Base-by-base conservation (phyloP, 2,888 invertebrate species). In the Eilema caniola region DNA sequence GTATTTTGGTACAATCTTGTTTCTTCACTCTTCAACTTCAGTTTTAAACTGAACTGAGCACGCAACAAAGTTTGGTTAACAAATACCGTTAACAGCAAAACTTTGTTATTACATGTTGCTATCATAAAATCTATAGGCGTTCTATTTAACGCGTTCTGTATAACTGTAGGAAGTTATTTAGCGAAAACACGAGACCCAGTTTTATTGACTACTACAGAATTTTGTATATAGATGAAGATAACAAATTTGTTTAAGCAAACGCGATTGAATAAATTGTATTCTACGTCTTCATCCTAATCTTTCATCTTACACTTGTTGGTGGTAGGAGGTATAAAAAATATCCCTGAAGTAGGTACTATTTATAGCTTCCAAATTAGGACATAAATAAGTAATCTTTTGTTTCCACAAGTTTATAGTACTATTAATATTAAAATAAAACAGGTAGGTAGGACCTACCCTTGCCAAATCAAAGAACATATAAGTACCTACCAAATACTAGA, bases 41-140 rank as follows among this genome's bases (percentile, higher is more conserved):
- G 73, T 73, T 69, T 65, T 47, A 68, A 67, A 64, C 66, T 41
- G 63, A 12, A 72, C 57, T 41, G 33, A 70, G 25, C 78, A 80
- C 73, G 78, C 73, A 70, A 73, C 73, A 74, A 73, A 78, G 73
- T 64, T 83, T 73, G 37, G 33, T 74, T 79, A 70, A 78, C 75
- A 74, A 76, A 1, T 57, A 79, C 73, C 73, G 75, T 79, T 76
- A 78, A 80, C 70, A 69, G 73, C 77, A 66, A 78, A 82, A 82
- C 70, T 83, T 81, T 31, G 67, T 53, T 82, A 73, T 80, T 81
- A 73, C 73, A 71, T 74, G 76, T 84, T 86, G 85, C 85, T 85
- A 82, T 83, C 79, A 79, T 74, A 76, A 81, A 82, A 84, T 75
- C 71, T 79, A 67, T 75, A 85, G 87, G 86, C 86, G 78, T 75